Percentiles rank a stretch among this genome's conserved stretches.
Conservation (phyloP, 2,888 invertebrate species). For the Drosophila demipolita region DNA sequence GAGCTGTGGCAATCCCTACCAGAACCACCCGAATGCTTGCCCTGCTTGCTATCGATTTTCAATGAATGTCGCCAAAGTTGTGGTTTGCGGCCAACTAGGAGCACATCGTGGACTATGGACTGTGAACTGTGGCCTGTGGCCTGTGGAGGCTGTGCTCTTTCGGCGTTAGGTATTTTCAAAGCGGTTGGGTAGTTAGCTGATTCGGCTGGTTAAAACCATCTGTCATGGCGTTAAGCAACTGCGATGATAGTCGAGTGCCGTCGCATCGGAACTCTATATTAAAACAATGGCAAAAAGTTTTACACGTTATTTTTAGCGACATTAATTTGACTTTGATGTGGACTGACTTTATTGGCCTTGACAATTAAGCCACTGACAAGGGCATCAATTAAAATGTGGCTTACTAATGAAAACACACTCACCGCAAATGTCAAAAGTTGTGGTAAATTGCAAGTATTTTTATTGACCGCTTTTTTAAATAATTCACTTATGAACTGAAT, state of each 20-base stretch:
- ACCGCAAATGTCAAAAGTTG: not conserved
- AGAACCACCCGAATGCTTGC: not conserved
- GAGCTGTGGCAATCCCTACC: slow-evolving; percentile 10
- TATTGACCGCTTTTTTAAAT: not conserved
- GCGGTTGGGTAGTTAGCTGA: slow-evolving; percentile 11
- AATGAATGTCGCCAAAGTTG: slow-evolving; percentile 37
- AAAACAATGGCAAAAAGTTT: slow-evolving; percentile 2
- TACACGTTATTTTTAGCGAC: slow-evolving; percentile 1
- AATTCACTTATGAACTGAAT: not conserved
- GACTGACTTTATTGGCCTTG: not conserved
- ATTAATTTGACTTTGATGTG: not conserved
- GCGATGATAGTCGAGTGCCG: not conserved
- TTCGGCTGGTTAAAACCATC: slow-evolving; percentile 36
- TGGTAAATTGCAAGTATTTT: no score
- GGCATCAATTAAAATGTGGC: not conserved
- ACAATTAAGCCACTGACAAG: not conserved
- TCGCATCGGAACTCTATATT: not conserved
- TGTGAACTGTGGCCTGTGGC: not conserved
- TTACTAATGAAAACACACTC: not conserved
- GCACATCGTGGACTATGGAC: no score
- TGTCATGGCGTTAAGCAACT: slow-evolving; percentile 21
- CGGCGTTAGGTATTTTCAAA: slow-evolving; percentile 1
- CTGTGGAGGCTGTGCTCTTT: slow-evolving; percentile 12
- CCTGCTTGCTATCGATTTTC: slow-evolving; percentile 62
- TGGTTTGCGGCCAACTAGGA: not conserved